Conservation (phyloP, 2,888 invertebrate genomes). For the Stenichneumon culpator region DNA sequence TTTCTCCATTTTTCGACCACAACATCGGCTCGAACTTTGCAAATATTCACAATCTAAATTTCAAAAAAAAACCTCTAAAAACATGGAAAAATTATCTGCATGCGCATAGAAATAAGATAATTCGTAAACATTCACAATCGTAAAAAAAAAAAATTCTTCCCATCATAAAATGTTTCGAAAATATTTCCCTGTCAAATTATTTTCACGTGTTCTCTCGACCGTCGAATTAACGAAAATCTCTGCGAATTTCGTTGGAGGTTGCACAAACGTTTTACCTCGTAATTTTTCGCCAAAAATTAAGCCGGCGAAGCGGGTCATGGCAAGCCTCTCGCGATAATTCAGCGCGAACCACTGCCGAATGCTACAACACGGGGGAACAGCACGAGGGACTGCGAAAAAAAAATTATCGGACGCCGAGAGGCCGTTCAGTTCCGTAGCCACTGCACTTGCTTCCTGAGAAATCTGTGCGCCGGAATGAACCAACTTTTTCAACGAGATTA, state of each 20-base stretch:
- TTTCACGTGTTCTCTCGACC: not conserved
- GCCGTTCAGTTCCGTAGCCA: conserved; percentile 29
- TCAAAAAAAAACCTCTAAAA: not conserved
- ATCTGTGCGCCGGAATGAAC: conserved; percentile 47
- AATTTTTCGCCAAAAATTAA: not conserved
- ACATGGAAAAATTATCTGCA: not conserved
- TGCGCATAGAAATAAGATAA: too few relatives aligned
- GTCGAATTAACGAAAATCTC: not conserved
- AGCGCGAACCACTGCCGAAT: conserved; percentile 35
- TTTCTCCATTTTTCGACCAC: too few relatives aligned
- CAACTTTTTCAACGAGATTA: conserved; percentile 46
- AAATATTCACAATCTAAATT: not conserved
- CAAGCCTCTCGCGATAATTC: not conserved
- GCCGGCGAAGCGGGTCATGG: conserved; percentile 1
- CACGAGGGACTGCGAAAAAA: conserved; percentile 49
- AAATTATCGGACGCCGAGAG: conserved; percentile 45
- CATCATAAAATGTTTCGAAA: not conserved
- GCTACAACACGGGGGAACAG: conserved; percentile 29
- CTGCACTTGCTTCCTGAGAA: conserved; percentile 30
- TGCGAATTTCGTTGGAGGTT: not conserved
- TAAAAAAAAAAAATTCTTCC: not conserved
- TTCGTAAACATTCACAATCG: not conserved
- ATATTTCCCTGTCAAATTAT: not conserved
- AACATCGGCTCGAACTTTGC: too few relatives aligned
- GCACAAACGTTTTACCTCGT: not conserved